Evolutionary conservation across 23 tunicate species (phyloP).

Genomic region (Halocynthia aurantium): DNA sequence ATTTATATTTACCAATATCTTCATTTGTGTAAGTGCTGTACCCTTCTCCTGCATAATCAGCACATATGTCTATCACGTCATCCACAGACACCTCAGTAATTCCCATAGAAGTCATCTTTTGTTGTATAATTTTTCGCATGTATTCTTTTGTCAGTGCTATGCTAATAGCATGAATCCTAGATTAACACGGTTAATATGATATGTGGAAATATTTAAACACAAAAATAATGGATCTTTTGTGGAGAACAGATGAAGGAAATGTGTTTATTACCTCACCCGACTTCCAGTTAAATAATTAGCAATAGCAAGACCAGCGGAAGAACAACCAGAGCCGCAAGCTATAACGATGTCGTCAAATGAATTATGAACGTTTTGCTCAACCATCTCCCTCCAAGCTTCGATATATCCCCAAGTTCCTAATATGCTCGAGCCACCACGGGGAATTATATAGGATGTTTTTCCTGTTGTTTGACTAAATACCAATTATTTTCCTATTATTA

Average conservation of each 20-base stretch:
- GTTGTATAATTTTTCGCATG: conserved; percentile 54
- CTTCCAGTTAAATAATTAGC: conserved; percentile 69
- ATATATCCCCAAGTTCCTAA: conserved; percentile 60
- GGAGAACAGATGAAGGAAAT: neutral
- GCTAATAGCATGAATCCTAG: conserved; percentile 69
- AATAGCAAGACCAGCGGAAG: conserved; percentile 65
- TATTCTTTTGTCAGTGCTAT: conserved; percentile 47
- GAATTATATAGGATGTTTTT: conserved; percentile 51
- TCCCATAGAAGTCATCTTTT: conserved; percentile 38
- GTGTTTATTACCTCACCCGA: conserved; percentile 32
- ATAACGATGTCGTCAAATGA: conserved; percentile 56
- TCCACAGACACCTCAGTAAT: conserved; percentile 24
- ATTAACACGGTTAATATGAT: neutral
- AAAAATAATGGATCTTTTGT: neutral
- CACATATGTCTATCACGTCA: conserved; percentile 71
- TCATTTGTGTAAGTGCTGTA: conserved; percentile 55
- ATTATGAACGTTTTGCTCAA: conserved; percentile 30
- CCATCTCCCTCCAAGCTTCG: conserved; percentile 80
- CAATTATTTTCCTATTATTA: neutral
- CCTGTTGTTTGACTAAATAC: conserved; percentile 45
- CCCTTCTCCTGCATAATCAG: conserved; percentile 81
- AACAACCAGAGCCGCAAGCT: conserved; percentile 84
- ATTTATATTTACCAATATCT: conserved; percentile 20
- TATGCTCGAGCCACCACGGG: conserved; percentile 64
- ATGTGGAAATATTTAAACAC: neutral